Percentiles rank a stretch among this genome's conserved stretches.
Evolutionary conservation across 2,888 invertebrate genomes (phyloP).

Genomic region (Pomacea canaliculata): DNA sequence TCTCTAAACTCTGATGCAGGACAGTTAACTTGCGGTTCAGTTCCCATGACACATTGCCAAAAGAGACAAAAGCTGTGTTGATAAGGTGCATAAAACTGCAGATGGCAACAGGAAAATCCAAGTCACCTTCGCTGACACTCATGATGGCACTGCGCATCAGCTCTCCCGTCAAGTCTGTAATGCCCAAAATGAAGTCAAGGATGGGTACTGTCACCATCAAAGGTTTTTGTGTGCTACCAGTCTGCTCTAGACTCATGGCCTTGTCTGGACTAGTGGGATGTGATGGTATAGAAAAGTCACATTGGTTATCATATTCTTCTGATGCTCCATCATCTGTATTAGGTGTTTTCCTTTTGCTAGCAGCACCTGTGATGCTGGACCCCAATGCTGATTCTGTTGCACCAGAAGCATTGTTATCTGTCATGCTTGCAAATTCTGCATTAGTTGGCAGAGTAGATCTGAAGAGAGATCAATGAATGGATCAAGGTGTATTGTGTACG

Average conservation of each 20-base stretch:
- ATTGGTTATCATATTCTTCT: conserved; percentile 11
- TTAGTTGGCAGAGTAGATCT: no score
- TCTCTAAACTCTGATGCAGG: conserved; percentile 81
- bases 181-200: conserved; percentile 79
- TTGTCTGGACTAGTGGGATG: background rate
- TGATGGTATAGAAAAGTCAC: conserved; percentile 3
- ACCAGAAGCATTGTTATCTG: background rate
- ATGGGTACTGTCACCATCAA: conserved; percentile 59
- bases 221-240: conserved; percentile 1
- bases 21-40: conserved; percentile 80
- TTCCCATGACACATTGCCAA: conserved; percentile 75
- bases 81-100: conserved; percentile 80
- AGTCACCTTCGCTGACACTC: conserved; percentile 76
- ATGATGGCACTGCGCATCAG: conserved; percentile 90
- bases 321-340: conserved; percentile 8
- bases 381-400: background rate
- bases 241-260: background rate
- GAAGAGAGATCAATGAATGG: no score
- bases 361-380: background rate
- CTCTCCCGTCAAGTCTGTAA: conserved; percentile 90
- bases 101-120: conserved; percentile 53
- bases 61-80: conserved; percentile 72
- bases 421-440: background rate
- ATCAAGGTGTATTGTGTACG: no score
- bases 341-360: background rate